phyloP scores from a whole-genome alignment of 1,140 invertebrate genomes.

The Muscidifurax raptorellus region DNA sequence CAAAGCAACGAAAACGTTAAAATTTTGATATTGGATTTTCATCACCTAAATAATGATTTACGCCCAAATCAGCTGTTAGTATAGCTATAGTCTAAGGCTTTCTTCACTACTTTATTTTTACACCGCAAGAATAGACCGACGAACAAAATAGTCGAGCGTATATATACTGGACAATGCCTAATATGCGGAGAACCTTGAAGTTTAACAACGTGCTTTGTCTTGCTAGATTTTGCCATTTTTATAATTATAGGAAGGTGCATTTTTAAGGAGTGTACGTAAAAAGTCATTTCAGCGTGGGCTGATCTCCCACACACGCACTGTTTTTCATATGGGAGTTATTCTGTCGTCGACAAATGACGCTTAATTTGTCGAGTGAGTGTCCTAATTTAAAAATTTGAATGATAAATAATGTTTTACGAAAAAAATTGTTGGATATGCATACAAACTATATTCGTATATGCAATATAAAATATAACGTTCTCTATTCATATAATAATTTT shows the following conservation, averaged over 20 bases:
- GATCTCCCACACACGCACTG: not conserved
- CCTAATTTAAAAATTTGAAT: too few relatives aligned
- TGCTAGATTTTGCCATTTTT: not conserved
- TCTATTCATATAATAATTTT: not conserved
- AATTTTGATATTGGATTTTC: too few relatives aligned
- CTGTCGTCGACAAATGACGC: not conserved
- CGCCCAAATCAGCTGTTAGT: too few relatives aligned
- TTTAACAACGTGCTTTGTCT: not conserved
- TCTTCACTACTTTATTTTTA: too few relatives aligned
- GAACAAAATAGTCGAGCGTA: not conserved
- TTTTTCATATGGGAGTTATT: not conserved
- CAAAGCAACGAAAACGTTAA: too few relatives aligned
- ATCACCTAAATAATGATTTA: too few relatives aligned
- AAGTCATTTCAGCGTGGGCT: not conserved
- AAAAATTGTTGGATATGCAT: too few relatives aligned
- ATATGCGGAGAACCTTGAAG: not conserved
- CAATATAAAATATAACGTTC: not conserved
- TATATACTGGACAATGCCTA: not conserved
- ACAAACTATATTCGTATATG: too few relatives aligned
- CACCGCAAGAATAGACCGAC: not conserved
- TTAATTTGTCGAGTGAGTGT: not conserved
- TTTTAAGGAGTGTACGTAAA: not conserved
- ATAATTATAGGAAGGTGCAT: not conserved
- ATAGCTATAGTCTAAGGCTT: too few relatives aligned
- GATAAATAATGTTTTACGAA: too few relatives aligned